Evolutionary conservation across 2,888 invertebrate species (phyloP).

Genomic region (Ormyrus rosae): DNA sequence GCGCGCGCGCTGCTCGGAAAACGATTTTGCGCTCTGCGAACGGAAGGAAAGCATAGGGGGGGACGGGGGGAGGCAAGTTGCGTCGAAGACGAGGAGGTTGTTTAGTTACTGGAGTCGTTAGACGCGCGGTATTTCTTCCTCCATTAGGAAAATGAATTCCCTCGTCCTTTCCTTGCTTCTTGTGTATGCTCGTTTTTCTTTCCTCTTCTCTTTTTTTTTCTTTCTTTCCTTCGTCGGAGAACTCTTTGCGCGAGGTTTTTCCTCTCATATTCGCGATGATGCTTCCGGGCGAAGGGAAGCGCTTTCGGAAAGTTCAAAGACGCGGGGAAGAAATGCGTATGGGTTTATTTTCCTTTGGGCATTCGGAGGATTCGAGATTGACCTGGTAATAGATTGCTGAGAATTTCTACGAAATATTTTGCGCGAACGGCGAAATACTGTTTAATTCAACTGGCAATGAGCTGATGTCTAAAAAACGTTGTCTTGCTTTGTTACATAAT

Average conservation of each 20-base stretch:
- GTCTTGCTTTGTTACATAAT: no score
- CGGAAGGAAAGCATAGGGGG: constrained; percentile 14
- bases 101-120: constrained; percentile 68
- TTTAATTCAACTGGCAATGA: no score
- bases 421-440: no score
- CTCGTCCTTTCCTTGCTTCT: constrained; percentile 12
- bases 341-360: not conserved
- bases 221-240: not conserved
- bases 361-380: no score
- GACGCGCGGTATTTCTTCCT: constrained; percentile 67
- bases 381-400: no score
- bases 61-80: not conserved
- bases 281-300: not conserved
- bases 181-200: not conserved
- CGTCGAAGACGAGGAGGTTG: constrained; percentile 59
- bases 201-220: not conserved
- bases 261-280: not conserved
- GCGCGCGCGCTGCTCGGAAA: constrained; percentile 13
- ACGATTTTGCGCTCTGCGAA: constrained; percentile 31
- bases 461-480: no score
- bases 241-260: no score
- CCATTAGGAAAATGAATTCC: constrained; percentile 73
- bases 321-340: not conserved
- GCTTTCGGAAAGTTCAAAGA: not conserved
- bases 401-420: no score